A percentile compares a stretch with the other conserved stretches of the same genome.
These are phyloP conservation scores for Agrochola lychnidis DNA, from an alignment of 2,888 invertebrate species.

Conservation along the genomic window DNA sequence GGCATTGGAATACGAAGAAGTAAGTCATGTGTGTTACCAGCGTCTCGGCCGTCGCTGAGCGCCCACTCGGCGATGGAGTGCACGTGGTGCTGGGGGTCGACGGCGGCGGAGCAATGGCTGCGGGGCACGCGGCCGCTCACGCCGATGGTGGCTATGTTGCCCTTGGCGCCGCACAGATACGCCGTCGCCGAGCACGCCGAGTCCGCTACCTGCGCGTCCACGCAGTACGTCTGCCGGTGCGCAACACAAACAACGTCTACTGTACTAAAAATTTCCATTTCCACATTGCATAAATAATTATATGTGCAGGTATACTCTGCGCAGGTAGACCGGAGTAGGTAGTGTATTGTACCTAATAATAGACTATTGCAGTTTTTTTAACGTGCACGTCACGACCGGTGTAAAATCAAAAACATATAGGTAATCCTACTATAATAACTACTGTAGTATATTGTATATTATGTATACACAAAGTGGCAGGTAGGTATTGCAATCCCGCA, in stretches of 20 bases:
- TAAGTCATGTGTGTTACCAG: constrained; percentile 68
- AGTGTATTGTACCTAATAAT: background rate
- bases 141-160: constrained; percentile 92
- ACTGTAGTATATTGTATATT: no score
- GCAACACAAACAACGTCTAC: background rate
- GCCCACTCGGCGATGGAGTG: constrained; percentile 93
- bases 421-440: no score
- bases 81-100: constrained; percentile 87
- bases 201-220: constrained; percentile 92
- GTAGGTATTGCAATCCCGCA: no score
- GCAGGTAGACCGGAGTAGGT: background rate
- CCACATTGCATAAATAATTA: background rate
- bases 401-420: no score
- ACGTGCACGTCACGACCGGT: no score
- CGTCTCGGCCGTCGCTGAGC: constrained; percentile 85
- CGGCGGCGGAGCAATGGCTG: constrained; percentile 90
- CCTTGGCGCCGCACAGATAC: constrained; percentile 92
- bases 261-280: background rate
- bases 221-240: constrained; percentile 88
- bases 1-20: background rate
- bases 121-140: constrained; percentile 91
- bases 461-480: no score
- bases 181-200: constrained; percentile 94
- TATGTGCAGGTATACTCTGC: no score
- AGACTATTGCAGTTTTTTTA: background rate